phyloP scores from a whole-genome alignment of 2,888 invertebrate species.

The Andrena flavipes region DNA sequence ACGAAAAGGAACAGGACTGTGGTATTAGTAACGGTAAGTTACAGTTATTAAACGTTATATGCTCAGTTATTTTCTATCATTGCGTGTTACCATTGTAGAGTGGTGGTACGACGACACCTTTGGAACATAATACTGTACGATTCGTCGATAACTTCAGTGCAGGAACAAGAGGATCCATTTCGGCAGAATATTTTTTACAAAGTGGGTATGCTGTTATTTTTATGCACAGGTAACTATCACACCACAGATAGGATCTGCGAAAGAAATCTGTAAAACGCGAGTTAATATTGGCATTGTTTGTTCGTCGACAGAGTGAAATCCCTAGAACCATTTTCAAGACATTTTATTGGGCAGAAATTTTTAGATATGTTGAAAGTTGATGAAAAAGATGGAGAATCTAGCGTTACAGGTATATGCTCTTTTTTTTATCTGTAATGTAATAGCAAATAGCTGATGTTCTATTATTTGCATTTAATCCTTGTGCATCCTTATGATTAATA shows the following conservation, averaged over 20 bases:
- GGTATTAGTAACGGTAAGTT: conserved; percentile 90
- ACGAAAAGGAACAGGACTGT: conserved; percentile 89
- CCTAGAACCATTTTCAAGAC: conserved; percentile 95
- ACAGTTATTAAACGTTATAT: background rate
- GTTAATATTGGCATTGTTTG: conserved; percentile 15
- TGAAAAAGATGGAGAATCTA: conserved; percentile 88
- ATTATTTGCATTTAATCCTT: background rate
- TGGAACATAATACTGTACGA: conserved; percentile 98
- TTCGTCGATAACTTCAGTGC: conserved; percentile 99
- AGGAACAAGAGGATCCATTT: conserved; percentile 97
- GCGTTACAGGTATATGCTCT: conserved; percentile 87
- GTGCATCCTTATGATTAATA: background rate
- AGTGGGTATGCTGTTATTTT: conserved; percentile 96
- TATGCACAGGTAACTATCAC: conserved; percentile 88
- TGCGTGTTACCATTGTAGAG: conserved; percentile 86
- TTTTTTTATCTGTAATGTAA: background rate
- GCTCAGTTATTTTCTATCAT: conserved; percentile 14
- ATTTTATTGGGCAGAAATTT: conserved; percentile 92
- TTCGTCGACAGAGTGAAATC: conserved; percentile 90
- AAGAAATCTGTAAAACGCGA: background rate
- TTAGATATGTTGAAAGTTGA: conserved; percentile 91
- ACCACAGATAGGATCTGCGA: background rate
- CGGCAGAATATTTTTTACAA: conserved; percentile 97
- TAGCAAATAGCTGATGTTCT: background rate
- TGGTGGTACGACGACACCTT: conserved; percentile 98